Base-by-base conservation (phyloP, 2,797 vertebrate species). In the Malurus leucopterus region DNA sequence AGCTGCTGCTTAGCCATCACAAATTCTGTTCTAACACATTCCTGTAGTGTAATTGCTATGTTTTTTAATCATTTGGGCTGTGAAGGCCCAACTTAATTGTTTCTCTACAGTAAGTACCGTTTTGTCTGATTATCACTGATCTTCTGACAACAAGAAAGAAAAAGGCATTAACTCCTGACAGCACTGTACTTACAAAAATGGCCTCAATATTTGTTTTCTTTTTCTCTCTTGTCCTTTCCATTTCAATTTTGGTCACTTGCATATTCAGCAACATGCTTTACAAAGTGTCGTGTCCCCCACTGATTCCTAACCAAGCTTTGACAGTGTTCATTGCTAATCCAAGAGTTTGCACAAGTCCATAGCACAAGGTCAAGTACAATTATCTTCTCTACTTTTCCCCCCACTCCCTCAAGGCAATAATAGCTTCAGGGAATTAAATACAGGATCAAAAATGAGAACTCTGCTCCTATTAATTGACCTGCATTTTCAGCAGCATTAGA, bases 111-210 rank as follows among this genome's bases (percentile, higher is more conserved):
- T 55, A 78, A 69, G 73, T 29, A 91, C 23, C n/a, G 57, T 86
- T 92, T 84, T 79, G 41, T 75, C 64, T 44, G 61, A 84, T 89
- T 89, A 86, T 63, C 74, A 43, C 54, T 86, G 80, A 74, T 74
- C n/a, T 62, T 92, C 64, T 84, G 77, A 88, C 79, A 95, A 75
- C 15, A 71, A 75, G 58, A 88, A 84, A 84, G 49, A 67, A 65
- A 62, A 78, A 79, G 46, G 68, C 46, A 91, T 87, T 91, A 84
- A 86, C 68, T 89, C 53, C 79, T 71, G 74, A 69, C 85, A 93
- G 85, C 58, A 61, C 30, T 7, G 0, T 30, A 81, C 70, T 87
- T 72, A 55, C 12, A 49, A 23, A 77, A 15, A 2, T 88, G 20
- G 47, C 50, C 40, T 84, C 46, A 63, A 4, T 65, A 68, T 76